Conservation (phyloP, 2,797 vertebrate species). For the Sebastolobus alascanus region DNA sequence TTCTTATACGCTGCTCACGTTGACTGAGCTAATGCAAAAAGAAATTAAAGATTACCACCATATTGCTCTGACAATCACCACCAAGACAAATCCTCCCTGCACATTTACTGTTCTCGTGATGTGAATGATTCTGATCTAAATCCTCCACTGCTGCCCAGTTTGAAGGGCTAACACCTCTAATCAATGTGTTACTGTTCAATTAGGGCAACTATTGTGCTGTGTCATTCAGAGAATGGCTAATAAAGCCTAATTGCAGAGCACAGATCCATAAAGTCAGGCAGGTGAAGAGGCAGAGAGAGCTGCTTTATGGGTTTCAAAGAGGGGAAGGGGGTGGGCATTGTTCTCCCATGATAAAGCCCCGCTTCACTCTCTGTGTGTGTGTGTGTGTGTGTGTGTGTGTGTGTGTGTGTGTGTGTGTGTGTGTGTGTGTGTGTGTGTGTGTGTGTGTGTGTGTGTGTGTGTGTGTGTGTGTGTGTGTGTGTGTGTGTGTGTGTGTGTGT, state of each 20-base stretch:
- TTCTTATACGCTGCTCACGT: background rate
- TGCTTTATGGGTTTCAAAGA: slow-evolving; percentile 74
- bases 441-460: slow-evolving; percentile 53
- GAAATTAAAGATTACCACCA: background rate
- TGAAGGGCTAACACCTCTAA: slow-evolving; percentile 66
- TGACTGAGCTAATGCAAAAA: background rate
- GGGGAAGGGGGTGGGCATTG: slow-evolving; percentile 65
- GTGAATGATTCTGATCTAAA: slow-evolving; percentile 31
- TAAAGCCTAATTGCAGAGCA: slow-evolving; percentile 83
- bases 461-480: slow-evolving; percentile 50
- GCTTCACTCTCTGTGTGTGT: slow-evolving; percentile 22
- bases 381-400: slow-evolving; percentile 52
- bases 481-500: slow-evolving; percentile 19
- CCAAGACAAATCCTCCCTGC: background rate
- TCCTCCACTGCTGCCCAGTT: slow-evolving; percentile 18
- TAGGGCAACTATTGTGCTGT: slow-evolving; percentile 72
- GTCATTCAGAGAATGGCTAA: slow-evolving; percentile 79
- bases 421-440: slow-evolving; percentile 40
- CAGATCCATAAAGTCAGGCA: slow-evolving; percentile 81
- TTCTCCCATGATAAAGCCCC: slow-evolving; percentile 77
- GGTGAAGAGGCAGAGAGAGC: slow-evolving; percentile 72
- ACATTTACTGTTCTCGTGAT: slow-evolving; percentile 17
- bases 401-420: slow-evolving; percentile 50
- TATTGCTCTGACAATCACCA: background rate
- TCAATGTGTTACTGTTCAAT: slow-evolving; percentile 80